These are phyloP conservation scores for Leucophenga montana DNA, from an alignment of 2,888 invertebrate genomes.

Conservation along the genomic window DNA sequence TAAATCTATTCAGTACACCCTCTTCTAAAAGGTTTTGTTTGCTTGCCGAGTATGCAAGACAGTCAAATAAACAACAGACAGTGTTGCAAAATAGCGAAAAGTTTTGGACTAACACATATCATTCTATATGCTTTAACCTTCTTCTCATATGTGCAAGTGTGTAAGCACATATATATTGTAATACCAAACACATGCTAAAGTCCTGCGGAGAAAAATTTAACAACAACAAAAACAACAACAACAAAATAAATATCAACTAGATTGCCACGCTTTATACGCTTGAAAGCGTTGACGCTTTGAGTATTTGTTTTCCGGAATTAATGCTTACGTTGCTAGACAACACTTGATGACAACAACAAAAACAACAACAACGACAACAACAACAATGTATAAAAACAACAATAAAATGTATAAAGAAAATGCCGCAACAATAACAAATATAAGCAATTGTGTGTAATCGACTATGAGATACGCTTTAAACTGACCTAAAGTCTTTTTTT, in stretches of 20 bases:
- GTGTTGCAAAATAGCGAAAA: not conserved
- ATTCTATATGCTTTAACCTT: not conserved
- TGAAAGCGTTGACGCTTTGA: slow-evolving; percentile 13
- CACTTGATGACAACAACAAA: slow-evolving; percentile 26
- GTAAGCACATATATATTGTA: too few relatives aligned
- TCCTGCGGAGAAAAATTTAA: too few relatives aligned
- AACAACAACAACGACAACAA: not conserved
- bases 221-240: not conserved
- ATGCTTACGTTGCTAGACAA: slow-evolving; percentile 23
- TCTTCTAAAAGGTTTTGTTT: too few relatives aligned
- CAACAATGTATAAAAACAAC: not conserved
- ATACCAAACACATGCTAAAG: too few relatives aligned
- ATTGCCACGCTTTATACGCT: slow-evolving; percentile 19
- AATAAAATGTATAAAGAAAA: not conserved
- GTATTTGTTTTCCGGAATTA: slow-evolving; percentile 25
- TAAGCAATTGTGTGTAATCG: too few relatives aligned
- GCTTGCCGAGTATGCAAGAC: too few relatives aligned
- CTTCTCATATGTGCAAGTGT: not conserved
- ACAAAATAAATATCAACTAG: not conserved
- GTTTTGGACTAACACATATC: slow-evolving; percentile 8
- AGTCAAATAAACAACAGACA: too few relatives aligned
- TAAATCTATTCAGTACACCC: too few relatives aligned
- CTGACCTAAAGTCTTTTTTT: too few relatives aligned
- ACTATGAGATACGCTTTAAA: too few relatives aligned
- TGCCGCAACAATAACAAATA: slow-evolving; percentile 3